A percentile compares a stretch with the other conserved stretches of the same genome.
Conservation (phyloP, 2,113 vertebrate genomes). For the Prolemur simus region DNA sequence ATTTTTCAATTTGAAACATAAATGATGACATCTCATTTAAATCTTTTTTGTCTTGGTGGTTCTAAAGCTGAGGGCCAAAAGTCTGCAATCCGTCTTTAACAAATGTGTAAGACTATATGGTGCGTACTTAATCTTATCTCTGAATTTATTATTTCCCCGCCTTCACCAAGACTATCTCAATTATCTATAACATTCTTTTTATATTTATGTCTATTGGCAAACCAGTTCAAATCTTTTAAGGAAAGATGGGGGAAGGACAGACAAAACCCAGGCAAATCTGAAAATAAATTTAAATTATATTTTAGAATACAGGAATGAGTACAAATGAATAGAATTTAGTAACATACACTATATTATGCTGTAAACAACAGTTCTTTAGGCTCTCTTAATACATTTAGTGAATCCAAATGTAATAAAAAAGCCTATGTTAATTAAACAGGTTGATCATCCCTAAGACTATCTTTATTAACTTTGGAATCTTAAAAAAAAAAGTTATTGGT, state of each 20-base stretch:
- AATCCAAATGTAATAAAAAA: background rate
- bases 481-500: background rate
- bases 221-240: background rate
- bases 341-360: background rate
- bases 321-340: background rate
- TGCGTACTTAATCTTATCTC: background rate
- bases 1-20: background rate
- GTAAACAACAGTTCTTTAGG: background rate
- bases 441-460: background rate
- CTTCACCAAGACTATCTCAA: background rate
- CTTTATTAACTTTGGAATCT: background rate
- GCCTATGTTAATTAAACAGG: background rate
- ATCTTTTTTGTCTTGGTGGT: background rate
- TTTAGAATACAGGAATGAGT: background rate
- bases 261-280: background rate
- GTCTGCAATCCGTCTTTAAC: background rate
- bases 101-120: background rate
- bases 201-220: background rate
- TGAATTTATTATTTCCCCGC: background rate
- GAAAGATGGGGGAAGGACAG: background rate
- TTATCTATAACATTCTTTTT: background rate
- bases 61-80: background rate
- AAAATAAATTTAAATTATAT: background rate
- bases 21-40: background rate
- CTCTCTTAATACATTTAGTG: background rate